Evolutionary conservation across 2,797 vertebrate species (phyloP), one percentile per base, ranked within the genome.

Genomic region (Austrolebias charrua): DNA sequence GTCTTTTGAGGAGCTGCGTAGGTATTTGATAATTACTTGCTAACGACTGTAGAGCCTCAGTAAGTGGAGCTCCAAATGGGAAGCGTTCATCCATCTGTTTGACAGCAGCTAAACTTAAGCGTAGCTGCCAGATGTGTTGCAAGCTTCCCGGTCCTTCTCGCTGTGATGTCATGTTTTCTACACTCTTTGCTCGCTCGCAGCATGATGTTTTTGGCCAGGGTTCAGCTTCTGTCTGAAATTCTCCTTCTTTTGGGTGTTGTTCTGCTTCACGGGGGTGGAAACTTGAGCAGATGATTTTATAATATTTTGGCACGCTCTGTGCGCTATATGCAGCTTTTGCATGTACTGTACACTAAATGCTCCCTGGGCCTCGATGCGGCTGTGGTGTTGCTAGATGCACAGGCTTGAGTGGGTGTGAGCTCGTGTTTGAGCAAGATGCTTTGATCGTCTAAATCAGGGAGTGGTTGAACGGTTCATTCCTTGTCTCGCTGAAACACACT

Each of bases 121-220:
- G 16, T 66, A 67, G 75, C 78, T 79, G 84, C 86, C 87, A 87
- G 85, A 87, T 86, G 82, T 89, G 76, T 82, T 82, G 83, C 81
- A 84, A 85, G 78, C 74, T 66, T 49, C 76, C 79, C 44, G 1
- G 4, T 81, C 63, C 66, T 73, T 61, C 57, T 75, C 54, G 31
- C 64, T 51, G 74, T 86, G 84, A 88, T 85, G 84, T 82, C 78
- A 84, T 82, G 70, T 79, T 84, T 59, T 80, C 62, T 83, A 75
- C 82, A 82, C 73, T 74, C 70, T 74, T 70, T 47, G 58, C 66
- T 83, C 28, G 75, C 76, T 85, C 28, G 14, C 71, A 68, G 81
- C 60, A 0, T 77, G 78, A 82, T 86, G 66, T 69, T 85, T 84
- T 88, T 86, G 83, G 86, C 74, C 1, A 0, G 38, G n/a, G 66